Evolutionary conservation across 2,797 vertebrate species (phyloP).

Genomic region (Garrulus glandarius): DNA sequence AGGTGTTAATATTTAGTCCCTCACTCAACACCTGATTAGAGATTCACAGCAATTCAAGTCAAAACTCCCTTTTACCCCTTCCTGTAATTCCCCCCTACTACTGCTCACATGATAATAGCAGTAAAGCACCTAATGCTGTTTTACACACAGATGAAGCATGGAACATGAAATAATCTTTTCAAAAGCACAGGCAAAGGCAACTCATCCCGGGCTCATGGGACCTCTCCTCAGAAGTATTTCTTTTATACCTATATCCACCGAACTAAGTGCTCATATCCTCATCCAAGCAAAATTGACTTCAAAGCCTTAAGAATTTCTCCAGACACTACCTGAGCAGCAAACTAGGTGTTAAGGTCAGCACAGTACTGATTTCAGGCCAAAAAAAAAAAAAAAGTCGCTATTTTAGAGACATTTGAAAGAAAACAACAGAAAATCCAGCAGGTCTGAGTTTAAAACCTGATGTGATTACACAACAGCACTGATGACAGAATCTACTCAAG

Average conservation of each 20-base stretch:
- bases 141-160: neutral
- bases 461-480: neutral
- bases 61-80: neutral
- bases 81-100: neutral
- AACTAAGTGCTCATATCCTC: neutral
- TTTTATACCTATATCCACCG: neutral
- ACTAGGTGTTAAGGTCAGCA: neutral
- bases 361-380: neutral
- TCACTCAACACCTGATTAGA: neutral
- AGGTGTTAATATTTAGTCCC: neutral
- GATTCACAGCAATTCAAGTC: slow-evolving; percentile 15
- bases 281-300: neutral
- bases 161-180: neutral
- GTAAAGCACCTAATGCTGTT: neutral
- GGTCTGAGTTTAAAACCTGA: neutral
- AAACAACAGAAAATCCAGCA: neutral
- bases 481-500: neutral
- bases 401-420: neutral
- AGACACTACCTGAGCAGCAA: neutral
- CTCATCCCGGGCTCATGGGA: accelerated
- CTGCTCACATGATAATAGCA: neutral
- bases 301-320: neutral
- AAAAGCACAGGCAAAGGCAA: neutral
- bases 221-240: neutral
- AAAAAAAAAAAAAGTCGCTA: neutral